These are phyloP conservation scores for Montipora efflorescens DNA, from an alignment of 64 coral and sea anemone genomes.

Conservation along the genomic window DNA sequence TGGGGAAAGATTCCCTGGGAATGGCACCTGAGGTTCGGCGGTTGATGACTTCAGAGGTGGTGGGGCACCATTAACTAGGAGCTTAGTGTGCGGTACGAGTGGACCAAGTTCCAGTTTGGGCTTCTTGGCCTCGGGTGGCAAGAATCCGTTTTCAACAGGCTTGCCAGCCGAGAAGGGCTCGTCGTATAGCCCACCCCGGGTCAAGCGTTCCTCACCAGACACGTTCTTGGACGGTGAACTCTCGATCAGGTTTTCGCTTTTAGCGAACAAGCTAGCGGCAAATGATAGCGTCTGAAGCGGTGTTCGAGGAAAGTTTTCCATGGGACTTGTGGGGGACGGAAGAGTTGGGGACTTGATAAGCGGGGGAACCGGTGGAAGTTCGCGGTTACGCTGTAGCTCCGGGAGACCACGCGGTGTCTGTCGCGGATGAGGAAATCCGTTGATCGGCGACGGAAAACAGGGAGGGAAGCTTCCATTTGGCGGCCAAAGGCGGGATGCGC, in stretches of 20 bases:
- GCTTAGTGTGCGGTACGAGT: neutral
- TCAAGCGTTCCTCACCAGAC: neutral
- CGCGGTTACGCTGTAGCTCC: conserved; percentile 19
- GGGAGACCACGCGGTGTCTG: neutral
- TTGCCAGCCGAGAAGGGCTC: conserved; percentile 31
- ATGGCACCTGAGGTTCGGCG: conserved; percentile 17
- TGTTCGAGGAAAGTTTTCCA: conserved; percentile 17
- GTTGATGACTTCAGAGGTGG: conserved; percentile 23
- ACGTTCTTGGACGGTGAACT: neutral
- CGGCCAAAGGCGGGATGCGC: conserved; percentile 70
- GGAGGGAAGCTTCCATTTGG: conserved; percentile 44
- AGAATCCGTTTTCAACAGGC: conserved; percentile 1
- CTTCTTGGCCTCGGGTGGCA: conserved; percentile 7
- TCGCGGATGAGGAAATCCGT: conserved; percentile 17
- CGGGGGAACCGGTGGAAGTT: conserved; percentile 73
- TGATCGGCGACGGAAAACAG: conserved; percentile 14
- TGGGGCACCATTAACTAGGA: neutral
- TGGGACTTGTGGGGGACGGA: conserved; percentile 64
- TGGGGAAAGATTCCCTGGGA: conserved; percentile 24
- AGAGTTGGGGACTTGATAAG: conserved; percentile 48
- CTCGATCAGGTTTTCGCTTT: conserved; percentile 14
- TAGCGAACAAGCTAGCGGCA: conserved; percentile 33
- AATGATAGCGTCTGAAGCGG: conserved; percentile 28
- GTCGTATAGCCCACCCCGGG: conserved; percentile 27
- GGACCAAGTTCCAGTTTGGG: neutral